These are phyloP conservation scores for Clostera curtula DNA, from an alignment of 2,888 invertebrate genomes.

Conservation along the genomic window DNA sequence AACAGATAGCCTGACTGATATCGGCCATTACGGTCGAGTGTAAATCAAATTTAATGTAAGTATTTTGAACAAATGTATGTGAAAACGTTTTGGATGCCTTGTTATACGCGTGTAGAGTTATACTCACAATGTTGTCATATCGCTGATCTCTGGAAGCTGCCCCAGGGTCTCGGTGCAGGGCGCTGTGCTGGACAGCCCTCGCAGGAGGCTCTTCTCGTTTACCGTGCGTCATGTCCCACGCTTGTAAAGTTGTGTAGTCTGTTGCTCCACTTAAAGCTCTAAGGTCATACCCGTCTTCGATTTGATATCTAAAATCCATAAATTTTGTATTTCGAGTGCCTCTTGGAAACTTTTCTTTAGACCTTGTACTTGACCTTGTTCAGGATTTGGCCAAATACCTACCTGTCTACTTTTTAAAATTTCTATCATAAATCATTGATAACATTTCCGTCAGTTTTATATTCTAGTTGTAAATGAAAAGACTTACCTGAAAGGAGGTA, in stretches of 20 bases:
- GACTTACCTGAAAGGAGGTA: slow-evolving; percentile 73
- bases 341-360: too few relatives aligned
- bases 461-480: background rate
- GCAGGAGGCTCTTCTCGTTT: slow-evolving; percentile 59
- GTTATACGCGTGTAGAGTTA: background rate
- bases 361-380: too few relatives aligned
- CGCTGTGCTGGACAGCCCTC: slow-evolving; percentile 62
- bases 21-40: too few relatives aligned
- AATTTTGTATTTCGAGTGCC: too few relatives aligned
- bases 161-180: slow-evolving; percentile 66
- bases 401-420: too few relatives aligned
- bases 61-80: too few relatives aligned
- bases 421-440: background rate
- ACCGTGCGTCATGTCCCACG: slow-evolving; percentile 74
- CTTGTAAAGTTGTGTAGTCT: slow-evolving; percentile 81
- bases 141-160: slow-evolving; percentile 55
- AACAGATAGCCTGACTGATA: too few relatives aligned
- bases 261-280: slow-evolving; percentile 74
- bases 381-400: too few relatives aligned
- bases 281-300: slow-evolving; percentile 80
- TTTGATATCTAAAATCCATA: slow-evolving; percentile 54
- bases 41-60: too few relatives aligned
- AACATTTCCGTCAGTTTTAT: background rate
- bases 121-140: slow-evolving; percentile 60
- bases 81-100: background rate